phyloP scores from a whole-genome alignment of 2,113 vertebrate species.

The Anas platyrhynchos region DNA sequence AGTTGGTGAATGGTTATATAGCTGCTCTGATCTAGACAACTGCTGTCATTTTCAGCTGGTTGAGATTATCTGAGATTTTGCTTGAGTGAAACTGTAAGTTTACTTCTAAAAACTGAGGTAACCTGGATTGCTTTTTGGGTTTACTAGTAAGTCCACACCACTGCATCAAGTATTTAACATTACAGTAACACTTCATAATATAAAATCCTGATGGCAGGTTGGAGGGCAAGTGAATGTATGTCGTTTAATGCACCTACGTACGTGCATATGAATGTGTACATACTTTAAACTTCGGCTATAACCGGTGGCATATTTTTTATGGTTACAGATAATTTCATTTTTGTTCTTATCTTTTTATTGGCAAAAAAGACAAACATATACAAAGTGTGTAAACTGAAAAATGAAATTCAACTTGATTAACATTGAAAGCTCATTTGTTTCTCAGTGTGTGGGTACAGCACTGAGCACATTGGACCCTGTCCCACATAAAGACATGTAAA shows the following conservation, averaged over 20 bases:
- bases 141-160: neutral
- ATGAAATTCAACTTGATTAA: constrained; percentile 6
- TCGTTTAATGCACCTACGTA: neutral
- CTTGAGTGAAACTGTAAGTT: constrained; percentile 32
- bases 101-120: constrained; percentile 33
- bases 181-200: neutral
- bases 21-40: constrained; percentile 47
- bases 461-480: neutral
- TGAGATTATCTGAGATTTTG: constrained; percentile 48
- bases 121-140: neutral
- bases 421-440: constrained; percentile 32
- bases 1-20: constrained; percentile 39
- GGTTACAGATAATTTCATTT: neutral
- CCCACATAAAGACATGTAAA: neutral
- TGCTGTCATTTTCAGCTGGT: constrained; percentile 49
- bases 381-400: neutral
- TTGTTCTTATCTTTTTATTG: neutral
- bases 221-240: neutral
- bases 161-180: neutral
- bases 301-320: neutral
- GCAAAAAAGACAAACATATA: constrained; percentile 17
- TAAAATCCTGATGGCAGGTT: neutral
- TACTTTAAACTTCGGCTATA: neutral
- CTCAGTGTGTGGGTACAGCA: neutral
- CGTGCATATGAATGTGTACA: neutral